Conservation (phyloP, 2,113 vertebrate genomes). For the Nothocercus nigrocapillus region DNA sequence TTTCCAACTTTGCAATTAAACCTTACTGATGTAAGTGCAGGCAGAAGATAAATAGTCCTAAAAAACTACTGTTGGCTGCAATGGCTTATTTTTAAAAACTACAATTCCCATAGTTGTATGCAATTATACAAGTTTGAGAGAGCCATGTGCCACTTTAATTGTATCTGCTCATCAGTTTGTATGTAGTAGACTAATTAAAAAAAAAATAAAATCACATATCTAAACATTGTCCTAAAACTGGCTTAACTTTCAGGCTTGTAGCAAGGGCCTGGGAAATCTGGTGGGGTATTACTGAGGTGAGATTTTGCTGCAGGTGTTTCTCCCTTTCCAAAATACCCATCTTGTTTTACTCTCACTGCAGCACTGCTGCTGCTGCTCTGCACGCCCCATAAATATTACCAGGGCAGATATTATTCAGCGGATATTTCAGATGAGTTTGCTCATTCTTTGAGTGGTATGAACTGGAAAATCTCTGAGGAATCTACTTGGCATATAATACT, state of each 20-base stretch:
- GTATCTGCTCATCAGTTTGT: not conserved
- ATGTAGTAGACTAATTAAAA: not conserved
- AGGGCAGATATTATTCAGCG: rapidly evolving
- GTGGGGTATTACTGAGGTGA: not conserved
- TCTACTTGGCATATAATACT: not conserved
- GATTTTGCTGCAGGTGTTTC: not conserved
- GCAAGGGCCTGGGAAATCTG: not conserved
- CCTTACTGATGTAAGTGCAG: not conserved
- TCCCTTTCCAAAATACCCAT: not conserved
- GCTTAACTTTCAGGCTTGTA: not conserved
- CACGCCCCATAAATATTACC: not conserved
- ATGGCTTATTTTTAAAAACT: not conserved
- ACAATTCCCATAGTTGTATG: not conserved
- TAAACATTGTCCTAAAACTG: not conserved
- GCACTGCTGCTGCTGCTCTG: not conserved
- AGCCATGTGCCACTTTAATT: not conserved
- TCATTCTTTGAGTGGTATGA: not conserved
- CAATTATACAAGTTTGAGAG: not conserved
- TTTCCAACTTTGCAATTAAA: not conserved
- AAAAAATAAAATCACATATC: not conserved
- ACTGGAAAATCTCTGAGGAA: not conserved
- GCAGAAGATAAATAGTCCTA: not conserved
- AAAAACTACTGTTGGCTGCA: not conserved
- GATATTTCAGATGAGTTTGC: not conserved
- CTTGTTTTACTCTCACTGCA: not conserved